phyloP scores from a whole-genome alignment of 2,888 invertebrate genomes.

The Drosophila prolongata region DNA sequence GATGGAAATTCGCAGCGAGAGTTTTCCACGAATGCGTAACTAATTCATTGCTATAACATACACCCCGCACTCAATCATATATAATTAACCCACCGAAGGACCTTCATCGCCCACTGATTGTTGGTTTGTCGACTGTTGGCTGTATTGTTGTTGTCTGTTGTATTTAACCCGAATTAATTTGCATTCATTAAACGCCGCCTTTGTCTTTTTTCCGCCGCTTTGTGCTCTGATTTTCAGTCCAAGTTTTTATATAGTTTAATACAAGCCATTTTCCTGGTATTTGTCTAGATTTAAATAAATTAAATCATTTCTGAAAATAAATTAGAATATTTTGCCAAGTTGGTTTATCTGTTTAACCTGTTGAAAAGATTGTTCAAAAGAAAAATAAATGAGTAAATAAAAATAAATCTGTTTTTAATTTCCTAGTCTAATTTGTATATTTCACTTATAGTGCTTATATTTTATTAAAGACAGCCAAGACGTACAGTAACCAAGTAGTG shows the following conservation, averaged over 20 bases:
- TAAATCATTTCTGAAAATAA: not conserved
- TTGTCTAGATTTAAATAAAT: not conserved
- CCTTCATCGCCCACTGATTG: slow-evolving; percentile 39
- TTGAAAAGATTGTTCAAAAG: too few relatives aligned
- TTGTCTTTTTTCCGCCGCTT: slow-evolving; percentile 1
- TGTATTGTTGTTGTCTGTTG: slow-evolving; percentile 26
- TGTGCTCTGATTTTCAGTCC: slow-evolving; percentile 6
- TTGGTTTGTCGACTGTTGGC: slow-evolving; percentile 8
- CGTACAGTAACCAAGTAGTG: too few relatives aligned
- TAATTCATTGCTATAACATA: slow-evolving; percentile 28
- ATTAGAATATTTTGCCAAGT: not conserved
- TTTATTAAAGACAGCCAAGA: too few relatives aligned
- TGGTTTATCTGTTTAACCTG: not conserved
- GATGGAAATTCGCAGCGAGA: slow-evolving; percentile 8
- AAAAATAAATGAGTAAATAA: too few relatives aligned
- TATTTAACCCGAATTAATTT: slow-evolving; percentile 33
- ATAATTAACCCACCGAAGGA: slow-evolving; percentile 38
- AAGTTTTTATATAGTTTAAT: slow-evolving; percentile 9
- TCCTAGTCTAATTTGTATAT: too few relatives aligned
- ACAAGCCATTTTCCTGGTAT: not conserved
- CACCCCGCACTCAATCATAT: slow-evolving; percentile 18
- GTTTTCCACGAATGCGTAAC: slow-evolving; percentile 37
- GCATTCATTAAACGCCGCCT: slow-evolving; percentile 24
- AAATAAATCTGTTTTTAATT: too few relatives aligned
- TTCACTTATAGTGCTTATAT: too few relatives aligned